Conservation (phyloP, 2,113 vertebrate genomes). For the Cyprinodon brontotheroides region DNA sequence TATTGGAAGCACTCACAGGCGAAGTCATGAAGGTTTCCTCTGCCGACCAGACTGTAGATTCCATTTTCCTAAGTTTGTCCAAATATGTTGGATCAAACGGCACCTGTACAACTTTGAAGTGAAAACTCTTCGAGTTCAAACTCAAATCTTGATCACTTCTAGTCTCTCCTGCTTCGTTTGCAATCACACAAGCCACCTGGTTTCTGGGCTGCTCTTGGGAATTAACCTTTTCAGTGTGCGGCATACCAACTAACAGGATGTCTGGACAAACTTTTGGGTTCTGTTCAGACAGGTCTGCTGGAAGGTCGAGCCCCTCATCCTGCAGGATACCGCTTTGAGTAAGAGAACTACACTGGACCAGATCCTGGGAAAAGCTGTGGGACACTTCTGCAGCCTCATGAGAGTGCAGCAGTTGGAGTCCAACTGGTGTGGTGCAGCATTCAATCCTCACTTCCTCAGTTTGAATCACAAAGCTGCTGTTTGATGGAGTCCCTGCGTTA, state of each 20-base stretch:
- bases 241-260: slow-evolving; percentile 43
- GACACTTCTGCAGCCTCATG: slow-evolving; percentile 62
- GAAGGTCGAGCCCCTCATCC: neutral
- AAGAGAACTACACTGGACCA: slow-evolving; percentile 57
- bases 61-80: slow-evolving; percentile 70
- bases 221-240: slow-evolving; percentile 4
- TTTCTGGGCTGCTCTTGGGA: slow-evolving; percentile 18
- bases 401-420: slow-evolving; percentile 61
- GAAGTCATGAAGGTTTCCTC: slow-evolving; percentile 65
- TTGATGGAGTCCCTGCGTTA: slow-evolving; percentile 19
- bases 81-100: slow-evolving; percentile 66
- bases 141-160: slow-evolving; percentile 4
- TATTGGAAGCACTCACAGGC: slow-evolving; percentile 33
- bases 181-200: neutral
- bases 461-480: slow-evolving; percentile 72
- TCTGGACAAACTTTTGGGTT: slow-evolving; percentile 64
- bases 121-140: slow-evolving; percentile 16
- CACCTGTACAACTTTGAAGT: slow-evolving; percentile 61
- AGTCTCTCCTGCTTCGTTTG: slow-evolving; percentile 4
- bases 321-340: slow-evolving; percentile 21
- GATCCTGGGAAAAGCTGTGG: slow-evolving; percentile 54
- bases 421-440: slow-evolving; percentile 60
- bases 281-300: slow-evolving; percentile 32
- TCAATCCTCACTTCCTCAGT: slow-evolving; percentile 77
- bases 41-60: slow-evolving; percentile 74